Conservation (phyloP, 2,113 vertebrate species). For the Crotalus helleri region DNA sequence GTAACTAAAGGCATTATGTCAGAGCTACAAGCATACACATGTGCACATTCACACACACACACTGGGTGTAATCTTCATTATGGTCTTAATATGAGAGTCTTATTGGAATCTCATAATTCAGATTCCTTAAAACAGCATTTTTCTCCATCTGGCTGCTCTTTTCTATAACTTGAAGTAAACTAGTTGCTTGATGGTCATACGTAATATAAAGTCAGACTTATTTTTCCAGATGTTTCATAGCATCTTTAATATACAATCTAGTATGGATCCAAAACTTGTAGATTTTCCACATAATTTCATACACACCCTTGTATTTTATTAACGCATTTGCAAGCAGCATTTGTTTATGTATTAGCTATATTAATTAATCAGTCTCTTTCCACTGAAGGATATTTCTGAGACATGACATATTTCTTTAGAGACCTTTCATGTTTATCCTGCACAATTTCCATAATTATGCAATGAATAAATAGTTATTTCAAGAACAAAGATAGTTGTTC, state of each 20-base stretch:
- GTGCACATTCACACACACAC: background rate
- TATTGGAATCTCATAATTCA: background rate
- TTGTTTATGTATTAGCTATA: slow-evolving; percentile 19
- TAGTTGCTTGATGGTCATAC: background rate
- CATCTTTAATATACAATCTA: background rate
- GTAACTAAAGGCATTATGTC: background rate
- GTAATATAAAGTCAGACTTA: background rate
- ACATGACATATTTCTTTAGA: background rate
- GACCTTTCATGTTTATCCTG: slow-evolving; percentile 1
- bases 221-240: background rate
- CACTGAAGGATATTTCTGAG: background rate
- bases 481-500: slow-evolving; percentile 1
- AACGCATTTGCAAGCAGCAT: background rate
- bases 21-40: background rate
- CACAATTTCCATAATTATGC: background rate
- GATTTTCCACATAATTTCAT: slow-evolving; percentile 13
- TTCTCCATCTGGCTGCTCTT: background rate
- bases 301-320: background rate
- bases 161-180: background rate
- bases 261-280: background rate
- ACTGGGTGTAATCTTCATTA: background rate
- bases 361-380: background rate
- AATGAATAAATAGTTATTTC: slow-evolving; percentile 18
- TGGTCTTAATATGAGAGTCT: background rate
- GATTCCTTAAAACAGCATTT: background rate